phyloP scores from a whole-genome alignment of 2,797 vertebrate genomes.

The Columba guinea region DNA sequence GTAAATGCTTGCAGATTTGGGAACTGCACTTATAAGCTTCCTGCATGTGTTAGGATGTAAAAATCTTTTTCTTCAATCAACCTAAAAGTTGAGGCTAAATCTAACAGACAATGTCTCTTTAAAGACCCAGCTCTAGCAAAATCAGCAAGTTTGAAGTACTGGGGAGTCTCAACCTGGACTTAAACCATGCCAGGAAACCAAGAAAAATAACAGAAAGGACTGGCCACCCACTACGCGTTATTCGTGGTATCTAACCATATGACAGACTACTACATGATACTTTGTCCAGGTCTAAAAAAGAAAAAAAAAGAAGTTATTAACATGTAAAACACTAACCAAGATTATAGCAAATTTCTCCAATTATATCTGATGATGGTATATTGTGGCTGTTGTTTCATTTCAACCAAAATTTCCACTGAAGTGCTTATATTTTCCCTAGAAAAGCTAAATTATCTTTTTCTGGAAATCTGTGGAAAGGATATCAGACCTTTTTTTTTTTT shows the following conservation, averaged over 20 bases:
- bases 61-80: not conserved
- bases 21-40: not conserved
- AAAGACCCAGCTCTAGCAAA: constrained; percentile 4
- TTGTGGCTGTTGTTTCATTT: not conserved
- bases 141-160: constrained; percentile 49
- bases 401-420: constrained; percentile 16
- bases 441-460: not conserved
- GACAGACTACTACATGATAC: constrained; percentile 15
- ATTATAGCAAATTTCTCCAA: not conserved
- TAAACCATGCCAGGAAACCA: constrained; percentile 58
- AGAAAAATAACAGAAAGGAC: constrained; percentile 42
- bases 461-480: not conserved
- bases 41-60: not conserved
- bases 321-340: not conserved
- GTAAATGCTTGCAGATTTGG: not conserved
- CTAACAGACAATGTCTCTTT: not conserved
- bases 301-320: not conserved
- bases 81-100: not conserved
- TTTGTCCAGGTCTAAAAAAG: not conserved
- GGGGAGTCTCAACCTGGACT: constrained; percentile 25
- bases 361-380: constrained; percentile 12
- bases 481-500: not conserved
- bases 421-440: not conserved
- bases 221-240: constrained; percentile 58
- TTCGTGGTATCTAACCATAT: constrained; percentile 21